phyloP scores from a whole-genome alignment of 2,113 vertebrate genomes.

The Marmota monax region DNA sequence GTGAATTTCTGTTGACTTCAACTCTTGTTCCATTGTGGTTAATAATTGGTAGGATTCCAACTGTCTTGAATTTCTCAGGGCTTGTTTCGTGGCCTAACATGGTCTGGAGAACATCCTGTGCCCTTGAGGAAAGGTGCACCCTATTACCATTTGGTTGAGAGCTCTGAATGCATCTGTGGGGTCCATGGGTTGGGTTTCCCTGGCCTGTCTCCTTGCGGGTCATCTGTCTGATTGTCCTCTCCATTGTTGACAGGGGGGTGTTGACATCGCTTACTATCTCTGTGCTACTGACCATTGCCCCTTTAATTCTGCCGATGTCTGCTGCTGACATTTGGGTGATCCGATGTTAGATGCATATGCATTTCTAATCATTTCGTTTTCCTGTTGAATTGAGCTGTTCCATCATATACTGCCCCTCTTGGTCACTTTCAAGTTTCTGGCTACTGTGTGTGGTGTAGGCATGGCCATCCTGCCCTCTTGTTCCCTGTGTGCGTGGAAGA shows the following conservation, averaged over 20 bases:
- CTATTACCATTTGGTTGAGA: too few species aligned
- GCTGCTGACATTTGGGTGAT: not conserved
- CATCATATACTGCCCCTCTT: rapidly evolving
- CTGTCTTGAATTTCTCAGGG: not conserved
- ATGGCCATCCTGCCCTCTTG: too few species aligned
- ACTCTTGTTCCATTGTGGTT: not conserved
- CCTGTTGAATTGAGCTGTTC: rapidly evolving
- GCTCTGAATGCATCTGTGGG: rapidly evolving
- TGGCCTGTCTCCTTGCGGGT: not conserved
- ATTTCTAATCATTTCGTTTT: too few species aligned
- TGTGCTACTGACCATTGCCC: too few species aligned
- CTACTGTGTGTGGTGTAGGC: too few species aligned
- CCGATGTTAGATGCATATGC: rapidly evolving
- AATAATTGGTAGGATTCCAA: not conserved
- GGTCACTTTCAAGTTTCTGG: not conserved
- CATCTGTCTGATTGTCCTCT: not conserved
- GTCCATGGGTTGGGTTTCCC: rapidly evolving
- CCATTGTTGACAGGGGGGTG: too few species aligned
- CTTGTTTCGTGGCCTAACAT: not conserved
- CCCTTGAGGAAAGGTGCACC: not conserved
- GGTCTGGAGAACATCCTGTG: too few species aligned
- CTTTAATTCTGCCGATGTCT: not conserved
- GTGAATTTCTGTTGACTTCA: not conserved
- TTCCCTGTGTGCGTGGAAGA: rapidly evolving
- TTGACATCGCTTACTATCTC: not conserved